Conservation (phyloP, 1,140 invertebrate species). For the Chelonus insularis region DNA sequence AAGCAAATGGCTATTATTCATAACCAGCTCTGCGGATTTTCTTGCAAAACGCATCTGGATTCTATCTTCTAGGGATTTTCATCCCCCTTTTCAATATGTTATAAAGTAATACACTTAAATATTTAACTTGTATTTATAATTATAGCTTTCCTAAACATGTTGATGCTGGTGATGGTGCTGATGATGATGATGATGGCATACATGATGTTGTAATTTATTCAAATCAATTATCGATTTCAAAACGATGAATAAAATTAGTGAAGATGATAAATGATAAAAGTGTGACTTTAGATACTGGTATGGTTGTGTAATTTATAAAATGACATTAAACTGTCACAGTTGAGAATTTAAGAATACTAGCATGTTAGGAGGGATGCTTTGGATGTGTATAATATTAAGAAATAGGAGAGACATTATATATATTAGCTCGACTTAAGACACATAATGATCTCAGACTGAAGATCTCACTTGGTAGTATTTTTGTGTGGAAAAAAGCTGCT, state of each 20-base stretch:
- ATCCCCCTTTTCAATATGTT: not conserved
- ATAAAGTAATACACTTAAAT: not conserved
- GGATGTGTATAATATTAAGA: constrained; percentile 19
- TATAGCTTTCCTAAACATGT: no score
- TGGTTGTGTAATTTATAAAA: constrained; percentile 54
- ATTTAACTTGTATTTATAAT: not conserved
- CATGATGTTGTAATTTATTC: no score
- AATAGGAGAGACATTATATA: constrained; percentile 40
- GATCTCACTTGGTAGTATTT: constrained; percentile 46
- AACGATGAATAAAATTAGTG: constrained; percentile 1
- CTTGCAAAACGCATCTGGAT: constrained; percentile 19
- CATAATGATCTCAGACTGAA: constrained; percentile 54
- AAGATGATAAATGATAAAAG: not conserved
- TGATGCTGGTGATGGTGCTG: no score
- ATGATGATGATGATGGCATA: no score
- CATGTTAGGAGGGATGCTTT: no score
- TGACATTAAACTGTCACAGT: constrained; percentile 55
- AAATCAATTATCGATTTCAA: constrained; percentile 32
- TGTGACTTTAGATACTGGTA: not conserved
- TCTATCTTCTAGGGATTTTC: constrained; percentile 16
- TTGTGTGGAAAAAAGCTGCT: no score
- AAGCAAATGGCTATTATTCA: constrained; percentile 26
- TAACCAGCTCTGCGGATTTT: constrained; percentile 21
- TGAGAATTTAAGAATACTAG: constrained; percentile 24
- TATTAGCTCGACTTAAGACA: constrained; percentile 61